These are phyloP conservation scores for Macrophya alboannulata DNA, from an alignment of 2,888 invertebrate genomes.

Conservation along the genomic window DNA sequence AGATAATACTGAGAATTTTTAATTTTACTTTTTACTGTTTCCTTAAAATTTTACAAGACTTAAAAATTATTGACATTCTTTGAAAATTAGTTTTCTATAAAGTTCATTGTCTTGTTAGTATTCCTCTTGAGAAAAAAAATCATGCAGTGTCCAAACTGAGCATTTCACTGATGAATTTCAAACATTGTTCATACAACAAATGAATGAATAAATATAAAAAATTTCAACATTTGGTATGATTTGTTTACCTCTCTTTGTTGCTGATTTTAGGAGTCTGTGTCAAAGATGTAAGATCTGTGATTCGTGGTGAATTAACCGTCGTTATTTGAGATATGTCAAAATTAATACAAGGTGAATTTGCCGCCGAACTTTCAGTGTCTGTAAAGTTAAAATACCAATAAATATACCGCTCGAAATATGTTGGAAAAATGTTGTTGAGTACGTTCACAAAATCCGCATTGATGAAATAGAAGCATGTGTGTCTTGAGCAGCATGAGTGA, in stretches of 20 bases:
- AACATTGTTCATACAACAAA: not conserved
- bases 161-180: not conserved
- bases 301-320: not conserved
- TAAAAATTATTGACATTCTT: too few species aligned
- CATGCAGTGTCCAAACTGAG: too few species aligned
- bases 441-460: not conserved
- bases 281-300: not conserved
- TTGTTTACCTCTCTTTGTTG: constrained; percentile 27
- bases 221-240: too few species aligned
- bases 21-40: not conserved
- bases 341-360: not conserved
- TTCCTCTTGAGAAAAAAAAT: not conserved
- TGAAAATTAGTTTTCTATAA: not conserved
- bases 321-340: not conserved
- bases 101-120: not conserved
- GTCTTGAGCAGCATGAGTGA: too few species aligned
- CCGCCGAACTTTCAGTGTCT: not conserved
- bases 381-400: not conserved
- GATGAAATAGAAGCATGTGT: too few species aligned
- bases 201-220: not conserved
- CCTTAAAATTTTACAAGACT: not conserved
- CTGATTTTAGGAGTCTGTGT: constrained; percentile 10
- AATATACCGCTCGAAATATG: not conserved
- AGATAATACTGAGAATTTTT: not conserved
- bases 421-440: not conserved